Percentiles rank a stretch among this genome's conserved stretches.
These are phyloP conservation scores for Plotosus lineatus DNA, from an alignment of 2,113 vertebrate genomes.

Conservation along the genomic window DNA sequence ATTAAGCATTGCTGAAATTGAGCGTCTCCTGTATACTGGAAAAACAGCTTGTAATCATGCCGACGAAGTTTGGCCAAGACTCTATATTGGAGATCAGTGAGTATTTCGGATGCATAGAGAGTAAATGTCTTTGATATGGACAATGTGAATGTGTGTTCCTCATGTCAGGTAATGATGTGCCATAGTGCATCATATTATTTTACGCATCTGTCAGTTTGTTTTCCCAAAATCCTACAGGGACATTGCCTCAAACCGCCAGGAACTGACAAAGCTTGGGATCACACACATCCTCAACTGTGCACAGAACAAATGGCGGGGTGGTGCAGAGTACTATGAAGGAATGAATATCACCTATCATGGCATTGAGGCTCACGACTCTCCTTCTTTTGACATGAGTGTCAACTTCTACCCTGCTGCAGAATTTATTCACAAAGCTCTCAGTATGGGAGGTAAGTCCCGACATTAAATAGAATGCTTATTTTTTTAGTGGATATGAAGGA, in stretches of 20 bases:
- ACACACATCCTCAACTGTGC: slow-evolving; percentile 92
- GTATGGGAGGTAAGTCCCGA: slow-evolving; percentile 65
- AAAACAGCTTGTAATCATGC: slow-evolving; percentile 92
- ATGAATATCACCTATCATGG: slow-evolving; percentile 88
- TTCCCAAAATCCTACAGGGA: slow-evolving; percentile 72
- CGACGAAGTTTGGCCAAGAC: slow-evolving; percentile 91
- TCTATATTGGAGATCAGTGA: slow-evolving; percentile 95
- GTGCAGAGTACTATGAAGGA: slow-evolving; percentile 82
- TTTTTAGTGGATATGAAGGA: no score
- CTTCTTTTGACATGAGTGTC: slow-evolving; percentile 94
- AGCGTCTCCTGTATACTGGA: slow-evolving; percentile 87
- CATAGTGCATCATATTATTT: neutral
- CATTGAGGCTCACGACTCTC: slow-evolving; percentile 91
- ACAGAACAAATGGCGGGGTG: slow-evolving; percentile 88
- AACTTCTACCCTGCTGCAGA: slow-evolving; percentile 91
- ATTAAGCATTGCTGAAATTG: slow-evolving; percentile 85
- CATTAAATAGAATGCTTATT: neutral
- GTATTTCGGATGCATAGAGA: slow-evolving; percentile 51
- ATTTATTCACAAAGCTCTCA: slow-evolving; percentile 91
- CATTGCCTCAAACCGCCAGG: slow-evolving; percentile 85
- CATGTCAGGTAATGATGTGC: no score
- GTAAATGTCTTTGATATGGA: neutral
- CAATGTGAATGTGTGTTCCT: neutral
- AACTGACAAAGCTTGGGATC: slow-evolving; percentile 84
- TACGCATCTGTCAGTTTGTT: neutral